Percentiles rank a stretch among this genome's conserved stretches.
phyloP scores from a whole-genome alignment of 2,797 vertebrate genomes.

The Hafferia zeledoni region DNA sequence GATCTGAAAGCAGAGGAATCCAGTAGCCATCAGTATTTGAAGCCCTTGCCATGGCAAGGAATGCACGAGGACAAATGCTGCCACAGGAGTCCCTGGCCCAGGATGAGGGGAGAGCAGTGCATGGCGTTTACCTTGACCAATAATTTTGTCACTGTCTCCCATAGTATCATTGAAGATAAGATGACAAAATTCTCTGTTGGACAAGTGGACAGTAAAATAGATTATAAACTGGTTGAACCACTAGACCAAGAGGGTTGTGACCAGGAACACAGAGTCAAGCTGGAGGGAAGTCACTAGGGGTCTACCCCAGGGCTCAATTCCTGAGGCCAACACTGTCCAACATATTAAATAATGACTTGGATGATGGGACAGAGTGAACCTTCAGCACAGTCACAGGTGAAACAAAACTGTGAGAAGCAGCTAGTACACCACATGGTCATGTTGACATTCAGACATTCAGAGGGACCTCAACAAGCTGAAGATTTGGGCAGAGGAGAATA shows the following conservation, averaged over 20 bases:
- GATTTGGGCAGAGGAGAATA: background rate
- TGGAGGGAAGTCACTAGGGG: background rate
- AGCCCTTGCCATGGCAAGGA: background rate
- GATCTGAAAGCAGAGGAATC: background rate
- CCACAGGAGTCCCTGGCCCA: background rate
- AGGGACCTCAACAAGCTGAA: background rate
- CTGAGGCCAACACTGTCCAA: background rate
- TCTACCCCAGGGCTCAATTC: background rate
- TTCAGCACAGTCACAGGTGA: background rate
- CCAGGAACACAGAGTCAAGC: background rate
- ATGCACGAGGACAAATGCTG: background rate
- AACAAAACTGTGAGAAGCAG: background rate
- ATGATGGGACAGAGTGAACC: background rate
- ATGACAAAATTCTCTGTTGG: background rate
- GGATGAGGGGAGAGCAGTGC: background rate
- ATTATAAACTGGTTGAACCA: background rate
- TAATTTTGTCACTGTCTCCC: background rate
- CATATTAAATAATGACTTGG: background rate
- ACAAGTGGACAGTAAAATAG: background rate
- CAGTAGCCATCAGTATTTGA: background rate
- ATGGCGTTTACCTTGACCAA: background rate
- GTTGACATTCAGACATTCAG: background rate
- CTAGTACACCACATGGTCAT: background rate
- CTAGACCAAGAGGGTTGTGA: background rate
- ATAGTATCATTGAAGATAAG: background rate